Conservation (phyloP, 1,140 invertebrate genomes). For the roundworm (Caenorhabditis elegans) region DNA sequence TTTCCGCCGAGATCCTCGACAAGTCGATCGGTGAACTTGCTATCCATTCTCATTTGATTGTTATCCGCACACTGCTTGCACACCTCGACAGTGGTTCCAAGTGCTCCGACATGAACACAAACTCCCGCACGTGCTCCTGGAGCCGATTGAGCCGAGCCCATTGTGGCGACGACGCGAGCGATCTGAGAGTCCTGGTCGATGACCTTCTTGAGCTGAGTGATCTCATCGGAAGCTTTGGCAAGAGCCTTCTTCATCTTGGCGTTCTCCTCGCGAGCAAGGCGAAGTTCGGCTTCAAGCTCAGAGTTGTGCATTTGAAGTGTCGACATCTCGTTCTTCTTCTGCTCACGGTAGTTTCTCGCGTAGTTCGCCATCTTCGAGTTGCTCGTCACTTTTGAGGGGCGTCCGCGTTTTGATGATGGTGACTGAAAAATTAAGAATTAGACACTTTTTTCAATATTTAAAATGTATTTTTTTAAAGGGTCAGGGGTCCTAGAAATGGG, state of each 20-base stretch:
- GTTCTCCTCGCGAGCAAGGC: background rate
- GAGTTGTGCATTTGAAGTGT: background rate
- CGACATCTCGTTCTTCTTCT: conserved; percentile 17
- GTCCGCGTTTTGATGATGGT: background rate
- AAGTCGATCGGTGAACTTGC: background rate
- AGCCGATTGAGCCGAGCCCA: background rate
- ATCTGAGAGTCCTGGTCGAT: conserved; percentile 4
- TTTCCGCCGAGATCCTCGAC: background rate
- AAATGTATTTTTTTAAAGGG: too few species aligned
- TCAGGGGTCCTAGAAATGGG: too few species aligned
- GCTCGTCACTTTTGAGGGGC: background rate
- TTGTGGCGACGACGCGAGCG: conserved; percentile 16
- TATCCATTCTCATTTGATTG: background rate
- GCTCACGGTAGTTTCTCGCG: conserved; percentile 25
- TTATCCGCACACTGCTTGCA: conserved; percentile 18
- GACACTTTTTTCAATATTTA: background rate
- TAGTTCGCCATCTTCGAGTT: conserved; percentile 26
- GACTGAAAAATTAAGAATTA: background rate
- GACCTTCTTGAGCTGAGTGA: background rate
- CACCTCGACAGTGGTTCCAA: background rate
- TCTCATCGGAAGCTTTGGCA: background rate
- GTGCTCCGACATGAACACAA: background rate
- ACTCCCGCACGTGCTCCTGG: background rate
- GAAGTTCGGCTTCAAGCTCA: background rate
- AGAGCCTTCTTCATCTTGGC: background rate